A percentile compares a stretch with the other conserved stretches of the same genome.
These are phyloP conservation scores for Oeneis ivallda DNA, from an alignment of 2,888 invertebrate species.

Conservation along the genomic window DNA sequence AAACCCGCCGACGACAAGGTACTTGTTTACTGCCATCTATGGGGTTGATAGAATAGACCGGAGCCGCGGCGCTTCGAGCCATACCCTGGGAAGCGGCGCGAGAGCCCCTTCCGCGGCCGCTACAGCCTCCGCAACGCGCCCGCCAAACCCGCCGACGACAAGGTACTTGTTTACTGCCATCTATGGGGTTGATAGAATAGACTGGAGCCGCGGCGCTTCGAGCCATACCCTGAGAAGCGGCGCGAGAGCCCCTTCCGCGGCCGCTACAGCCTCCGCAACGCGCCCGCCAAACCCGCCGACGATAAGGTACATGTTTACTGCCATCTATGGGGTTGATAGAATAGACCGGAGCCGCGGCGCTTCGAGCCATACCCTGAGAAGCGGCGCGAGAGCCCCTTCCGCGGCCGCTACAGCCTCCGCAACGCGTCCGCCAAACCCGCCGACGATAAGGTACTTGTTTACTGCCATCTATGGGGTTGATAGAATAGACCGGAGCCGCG, in stretches of 20 bases:
- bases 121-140: constrained; percentile 36
- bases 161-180: constrained; percentile 33
- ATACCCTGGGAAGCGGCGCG: constrained; percentile 43
- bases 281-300: constrained; percentile 21
- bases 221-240: constrained; percentile 40
- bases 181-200: constrained; percentile 12
- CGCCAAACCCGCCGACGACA: constrained; percentile 34
- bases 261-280: constrained; percentile 39
- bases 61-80: constrained; percentile 39
- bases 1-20: constrained; percentile 41
- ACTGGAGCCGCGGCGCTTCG: constrained; percentile 41
- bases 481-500: constrained; percentile 33
- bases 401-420: constrained; percentile 39
- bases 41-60: constrained; percentile 21
- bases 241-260: constrained; percentile 38
- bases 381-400: constrained; percentile 38
- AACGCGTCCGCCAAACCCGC: constrained; percentile 29
- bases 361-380: constrained; percentile 39
- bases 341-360: constrained; percentile 41
- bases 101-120: constrained; percentile 37
- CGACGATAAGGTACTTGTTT: constrained; percentile 40
- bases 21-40: background rate
- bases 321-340: background rate
- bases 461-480: background rate
- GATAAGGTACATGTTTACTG: constrained; percentile 39